Evolutionary conservation across 2,888 invertebrate genomes (phyloP).

Genomic region (Himalopsyche japonica): DNA sequence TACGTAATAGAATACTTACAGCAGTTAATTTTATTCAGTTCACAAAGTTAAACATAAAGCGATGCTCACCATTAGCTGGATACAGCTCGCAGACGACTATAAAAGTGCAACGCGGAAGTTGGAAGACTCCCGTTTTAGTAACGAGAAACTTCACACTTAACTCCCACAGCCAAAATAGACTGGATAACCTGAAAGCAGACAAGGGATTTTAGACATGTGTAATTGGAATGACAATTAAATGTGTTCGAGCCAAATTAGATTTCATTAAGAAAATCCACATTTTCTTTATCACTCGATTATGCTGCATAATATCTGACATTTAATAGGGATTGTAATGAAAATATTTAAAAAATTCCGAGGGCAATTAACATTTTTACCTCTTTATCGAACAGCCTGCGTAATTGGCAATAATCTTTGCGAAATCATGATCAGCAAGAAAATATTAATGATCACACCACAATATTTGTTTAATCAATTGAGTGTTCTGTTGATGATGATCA

Average conservation of each 20-base stretch:
- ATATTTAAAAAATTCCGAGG: neutral
- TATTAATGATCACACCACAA: too few relatives aligned
- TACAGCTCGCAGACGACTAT: neutral
- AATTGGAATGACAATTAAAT: neutral
- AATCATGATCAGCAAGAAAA: neutral
- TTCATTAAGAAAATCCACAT: too few relatives aligned
- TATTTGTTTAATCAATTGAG: too few relatives aligned
- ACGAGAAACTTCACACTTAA: neutral
- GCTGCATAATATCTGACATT: neutral
- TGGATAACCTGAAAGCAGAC: neutral
- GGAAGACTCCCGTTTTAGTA: neutral
- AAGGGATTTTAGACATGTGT: too few relatives aligned
- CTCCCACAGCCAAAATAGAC: neutral
- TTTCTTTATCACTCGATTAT: too few relatives aligned
- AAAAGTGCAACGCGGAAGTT: neutral
- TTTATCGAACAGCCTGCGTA: neutral
- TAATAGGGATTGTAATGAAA: neutral
- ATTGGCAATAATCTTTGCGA: neutral
- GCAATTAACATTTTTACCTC: neutral
- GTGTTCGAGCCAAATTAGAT: neutral
- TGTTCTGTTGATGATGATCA: too few relatives aligned
- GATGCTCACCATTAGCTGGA: neutral
- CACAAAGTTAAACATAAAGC: neutral
- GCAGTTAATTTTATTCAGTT: too few relatives aligned
- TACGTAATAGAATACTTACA: too few relatives aligned